Conservation (phyloP, 2,888 invertebrate species). For the Drosophila tripunctata region DNA sequence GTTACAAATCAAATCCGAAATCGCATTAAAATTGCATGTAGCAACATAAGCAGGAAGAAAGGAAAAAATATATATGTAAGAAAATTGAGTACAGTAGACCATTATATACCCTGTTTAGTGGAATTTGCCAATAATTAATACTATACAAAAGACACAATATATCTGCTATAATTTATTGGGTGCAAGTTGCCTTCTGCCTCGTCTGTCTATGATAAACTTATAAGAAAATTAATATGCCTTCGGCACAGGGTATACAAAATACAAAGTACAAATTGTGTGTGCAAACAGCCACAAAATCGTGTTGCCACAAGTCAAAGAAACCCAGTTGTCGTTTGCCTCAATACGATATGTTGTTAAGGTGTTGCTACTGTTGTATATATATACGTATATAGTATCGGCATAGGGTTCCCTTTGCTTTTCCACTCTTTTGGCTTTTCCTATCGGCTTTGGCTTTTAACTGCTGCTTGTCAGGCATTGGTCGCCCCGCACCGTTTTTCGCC, state of each 20-base stretch:
- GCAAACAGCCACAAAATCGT: conserved; percentile 18
- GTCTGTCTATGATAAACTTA: no score
- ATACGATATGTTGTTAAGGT: conserved; percentile 13
- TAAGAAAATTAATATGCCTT: no score
- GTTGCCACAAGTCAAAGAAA: conserved; percentile 7
- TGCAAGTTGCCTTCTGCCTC: no score
- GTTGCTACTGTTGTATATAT: no score
- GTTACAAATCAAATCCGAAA: conserved; percentile 78
- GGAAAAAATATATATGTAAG: not conserved
- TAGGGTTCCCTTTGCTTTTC: no score
- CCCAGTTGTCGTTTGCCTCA: not conserved
- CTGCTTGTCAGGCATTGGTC: conserved; percentile 30
- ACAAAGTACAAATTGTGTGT: conserved; percentile 23
- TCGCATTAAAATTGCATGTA: conserved; percentile 79
- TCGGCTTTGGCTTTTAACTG: conserved; percentile 9
- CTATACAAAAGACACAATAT: no score
- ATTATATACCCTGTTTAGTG: no score
- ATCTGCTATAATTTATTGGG: no score
- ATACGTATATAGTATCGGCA: not conserved
- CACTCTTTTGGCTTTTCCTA: not conserved
- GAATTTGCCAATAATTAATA: no score
- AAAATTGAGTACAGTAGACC: no score
- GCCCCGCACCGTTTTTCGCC: conserved; percentile 29
- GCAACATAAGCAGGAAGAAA: conserved; percentile 20
- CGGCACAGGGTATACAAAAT: no score